Evolutionary conservation across 2,113 vertebrate species (phyloP), one percentile per base, ranked within the genome.

Genomic region (Leucosticte australis): DNA sequence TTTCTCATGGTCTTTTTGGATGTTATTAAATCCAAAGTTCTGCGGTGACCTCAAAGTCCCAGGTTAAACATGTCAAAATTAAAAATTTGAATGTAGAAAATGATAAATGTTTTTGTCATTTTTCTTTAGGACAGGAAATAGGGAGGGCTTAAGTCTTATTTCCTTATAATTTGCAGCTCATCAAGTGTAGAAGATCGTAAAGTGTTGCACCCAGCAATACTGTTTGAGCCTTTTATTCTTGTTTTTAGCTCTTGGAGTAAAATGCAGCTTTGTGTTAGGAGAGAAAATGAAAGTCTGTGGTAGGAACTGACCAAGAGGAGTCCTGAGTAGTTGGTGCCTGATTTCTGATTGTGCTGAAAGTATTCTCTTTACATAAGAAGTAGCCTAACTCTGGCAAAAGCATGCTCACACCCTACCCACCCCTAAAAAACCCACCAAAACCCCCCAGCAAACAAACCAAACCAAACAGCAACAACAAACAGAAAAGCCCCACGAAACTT

Each of bases 331-430:
- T 13, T 67, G 18, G 6, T 63, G 4, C 5, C 35, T 84, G 11
- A 19, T 91, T 59, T 87, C 69, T 78, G 42, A 44, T 19, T 24
- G 11, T 33, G 56, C 62, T 26, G 9, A n/a, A 84, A 79, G 6
- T 68, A 8, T 50, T 88, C 49, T 79, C 3, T 52, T 76, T 73
- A 15, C 14, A 15, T 44, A 55, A 78, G 59, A 22, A 57, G 14
- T 31, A 86, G 11, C 15, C 18, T 39, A 56, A 42, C 6, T 64
- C 30, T 69, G 37, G 7, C 15, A 82, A 62, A 77, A 47, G 4
- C 19, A 60, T n/a, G 7, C 2, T 13, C 5, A 0, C 6, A 13
- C 0, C 3, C 6, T n/a, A 5, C 10, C 4, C 10, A 15, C 5
- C 1, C 22, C 7, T 22, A 5, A 55, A 30, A 46, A 30, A 1